Evolutionary conservation across 2,797 vertebrate species (phyloP), one percentile per base, ranked within the genome.

Genomic region (Hylomyscus alleni): DNA sequence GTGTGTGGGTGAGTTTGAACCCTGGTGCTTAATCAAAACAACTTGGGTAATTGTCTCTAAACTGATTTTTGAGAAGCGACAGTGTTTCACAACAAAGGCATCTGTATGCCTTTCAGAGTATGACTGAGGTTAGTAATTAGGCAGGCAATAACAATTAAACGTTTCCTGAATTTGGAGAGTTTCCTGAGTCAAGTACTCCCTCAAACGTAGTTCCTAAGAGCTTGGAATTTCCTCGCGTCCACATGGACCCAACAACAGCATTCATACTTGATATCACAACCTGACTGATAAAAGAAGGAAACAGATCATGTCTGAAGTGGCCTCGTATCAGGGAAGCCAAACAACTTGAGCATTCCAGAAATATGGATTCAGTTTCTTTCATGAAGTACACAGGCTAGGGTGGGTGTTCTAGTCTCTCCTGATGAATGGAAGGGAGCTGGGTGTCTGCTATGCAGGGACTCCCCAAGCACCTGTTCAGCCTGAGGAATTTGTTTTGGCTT

Each of bases 1-100:
- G 76, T 84, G n/a, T 34, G 44, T 73, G 52, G 52, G 60, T 50
- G 83, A 54, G 7, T 93, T 94, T 77, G 50, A 94, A 93, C 20
- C 40, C 76, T 87, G 54, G 65, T 52, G 6, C 29, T 47, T 34
- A 94, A 72, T 88, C 94, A 82, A 94, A 73, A 81, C 24, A 89
- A 84, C 78, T 93, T 93, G 52, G 60, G 78, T 62, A 97, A 93
- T 67, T 89, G 73, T 50, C 92, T 96, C 84, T 47, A 90, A 89
- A 69, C 65, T 47, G 85, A 91, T 13, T 77, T 93, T 95, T 95
- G 62, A 90, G 88, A 90, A 90, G 50, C 52, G 15, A 72, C 58
- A 12, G 72, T 87, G 62, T 72, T 95, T 94, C 69, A 72, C 14
- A 54, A 67, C 76, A 72, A 92, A 56, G 20, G 47, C 50, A 58